Percentiles rank a stretch among this genome's conserved stretches.
Evolutionary conservation across 53 echinoderm and acorn worm species (phyloP).

Genomic region (Henricia sp.): DNA sequence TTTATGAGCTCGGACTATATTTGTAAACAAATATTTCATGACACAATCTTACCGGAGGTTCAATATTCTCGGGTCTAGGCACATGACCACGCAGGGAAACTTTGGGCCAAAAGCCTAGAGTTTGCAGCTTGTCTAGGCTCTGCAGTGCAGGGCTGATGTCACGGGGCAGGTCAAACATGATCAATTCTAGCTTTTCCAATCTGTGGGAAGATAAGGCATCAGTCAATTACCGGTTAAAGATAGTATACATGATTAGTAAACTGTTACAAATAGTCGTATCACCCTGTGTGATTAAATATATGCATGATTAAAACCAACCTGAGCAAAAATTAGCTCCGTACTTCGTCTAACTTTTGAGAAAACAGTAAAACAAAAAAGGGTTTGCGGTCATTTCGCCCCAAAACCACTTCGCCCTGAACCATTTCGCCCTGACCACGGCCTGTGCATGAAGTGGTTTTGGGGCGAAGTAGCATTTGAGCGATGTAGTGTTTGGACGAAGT

Average conservation of each 20-base stretch:
- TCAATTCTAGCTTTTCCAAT: constrained; percentile 40
- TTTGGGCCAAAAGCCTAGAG: constrained; percentile 38
- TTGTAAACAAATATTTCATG: no score
- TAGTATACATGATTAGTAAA: background rate
- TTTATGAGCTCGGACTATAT: no score
- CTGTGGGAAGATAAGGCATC: no score
- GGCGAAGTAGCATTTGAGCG: no score
- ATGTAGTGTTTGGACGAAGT: no score
- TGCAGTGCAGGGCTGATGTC: constrained; percentile 42
- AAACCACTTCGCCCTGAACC: no score
- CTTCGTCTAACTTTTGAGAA: background rate
- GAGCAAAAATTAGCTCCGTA: no score
- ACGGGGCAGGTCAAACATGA: constrained; percentile 40
- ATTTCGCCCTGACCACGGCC: no score
- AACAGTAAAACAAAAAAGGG: background rate
- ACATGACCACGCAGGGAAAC: constrained; percentile 28
- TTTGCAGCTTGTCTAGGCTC: background rate
- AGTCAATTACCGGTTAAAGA: no score
- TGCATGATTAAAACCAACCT: background rate
- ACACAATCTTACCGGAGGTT: constrained; percentile 21
- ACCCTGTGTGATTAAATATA: background rate
- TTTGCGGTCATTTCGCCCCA: no score
- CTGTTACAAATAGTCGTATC: background rate
- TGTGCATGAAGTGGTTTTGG: no score
- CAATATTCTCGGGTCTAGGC: background rate